Base-by-base conservation (phyloP, 2,797 vertebrate species). In the Spinibarbus caldwelli region DNA sequence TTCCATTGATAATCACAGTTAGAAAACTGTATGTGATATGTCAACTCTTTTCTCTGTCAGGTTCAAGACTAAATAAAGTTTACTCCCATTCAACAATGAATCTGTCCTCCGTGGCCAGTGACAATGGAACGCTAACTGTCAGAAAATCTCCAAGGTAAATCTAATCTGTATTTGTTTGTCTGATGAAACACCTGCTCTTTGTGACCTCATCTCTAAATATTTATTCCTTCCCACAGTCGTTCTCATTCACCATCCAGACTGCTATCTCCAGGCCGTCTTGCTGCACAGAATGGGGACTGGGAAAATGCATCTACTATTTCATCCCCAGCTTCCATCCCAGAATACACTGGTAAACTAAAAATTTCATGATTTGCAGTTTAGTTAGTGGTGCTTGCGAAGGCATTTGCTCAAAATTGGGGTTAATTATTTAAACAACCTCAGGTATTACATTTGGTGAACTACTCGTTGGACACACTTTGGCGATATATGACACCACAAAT, bases 1-100 rank as follows among this genome's bases (percentile, higher is more conserved):
- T 59, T 41, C 36, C 19, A 36, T 67, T 38, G 26, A 52, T 36
- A 34, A 43, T 73, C 79, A 26, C n/a, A n/a, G 34, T 15, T 36
- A 5, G 31, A 12, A 71, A 76, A 31, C 19, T 8, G 4, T 49
- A 31, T n/a, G 29, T 78, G 11, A 77, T 41, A 3, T 8, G 6
- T 57, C n/a, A 17, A n/a, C 23, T 76, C 1, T 17, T 67, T 77
- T 70, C 9, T 52, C 43, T 79, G 17, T 38, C 41, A 98, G 97
- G 96, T 84, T 95, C 95, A 45, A 96, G 91, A 82, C 92, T 98
- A 36, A 98, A 95, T 92, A 98, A 97, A 86, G 94, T 97, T 43
- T 98, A 98, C 91, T 98, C 97, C 15, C 97, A 97, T 89, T 97
- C 97, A 84, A 96, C 96, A 17, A 96, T 97, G 92, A 97, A 97